Evolutionary conservation across 2,888 invertebrate genomes (phyloP).

Genomic region (Drosophila nr. medialis): DNA sequence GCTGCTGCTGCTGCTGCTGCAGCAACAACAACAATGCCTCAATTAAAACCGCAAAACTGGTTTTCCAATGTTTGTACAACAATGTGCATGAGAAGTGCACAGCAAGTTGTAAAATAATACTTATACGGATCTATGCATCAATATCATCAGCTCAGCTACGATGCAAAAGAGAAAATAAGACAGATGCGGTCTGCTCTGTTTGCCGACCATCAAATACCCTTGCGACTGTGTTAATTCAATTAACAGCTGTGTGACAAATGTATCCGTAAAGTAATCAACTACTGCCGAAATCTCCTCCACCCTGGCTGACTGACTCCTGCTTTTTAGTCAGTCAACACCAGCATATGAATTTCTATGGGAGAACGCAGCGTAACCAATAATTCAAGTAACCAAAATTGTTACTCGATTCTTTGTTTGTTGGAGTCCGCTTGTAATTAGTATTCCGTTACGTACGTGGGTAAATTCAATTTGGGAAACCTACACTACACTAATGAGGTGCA

Average conservation of each 20-base stretch:
- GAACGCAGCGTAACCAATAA: neutral
- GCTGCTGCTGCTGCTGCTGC: neutral
- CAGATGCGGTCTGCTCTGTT: slow-evolving; percentile 17
- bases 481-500: neutral
- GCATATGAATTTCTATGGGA: neutral
- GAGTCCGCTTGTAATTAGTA: slow-evolving; percentile 3
- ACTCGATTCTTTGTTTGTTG: slow-evolving; percentile 4
- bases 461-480: neutral
- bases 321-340: neutral
- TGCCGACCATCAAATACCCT: slow-evolving; percentile 13
- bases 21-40: slow-evolving; percentile 35
- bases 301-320: neutral
- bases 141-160: slow-evolving; percentile 16
- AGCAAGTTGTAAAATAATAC: slow-evolving; percentile 59
- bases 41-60: slow-evolving; percentile 68
- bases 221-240: neutral
- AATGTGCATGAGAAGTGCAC: slow-evolving; percentile 18
- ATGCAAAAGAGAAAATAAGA: slow-evolving; percentile 34
- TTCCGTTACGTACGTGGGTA: slow-evolving; percentile 2
- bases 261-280: slow-evolving; percentile 1
- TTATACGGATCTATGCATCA: slow-evolving; percentile 38
- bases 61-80: slow-evolving; percentile 36
- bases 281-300: neutral
- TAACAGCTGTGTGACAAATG: slow-evolving; percentile 2
- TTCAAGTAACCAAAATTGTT: slow-evolving; percentile 2